Conservation (phyloP, 1,140 invertebrate species). For the Sarcophaga bullata region DNA sequence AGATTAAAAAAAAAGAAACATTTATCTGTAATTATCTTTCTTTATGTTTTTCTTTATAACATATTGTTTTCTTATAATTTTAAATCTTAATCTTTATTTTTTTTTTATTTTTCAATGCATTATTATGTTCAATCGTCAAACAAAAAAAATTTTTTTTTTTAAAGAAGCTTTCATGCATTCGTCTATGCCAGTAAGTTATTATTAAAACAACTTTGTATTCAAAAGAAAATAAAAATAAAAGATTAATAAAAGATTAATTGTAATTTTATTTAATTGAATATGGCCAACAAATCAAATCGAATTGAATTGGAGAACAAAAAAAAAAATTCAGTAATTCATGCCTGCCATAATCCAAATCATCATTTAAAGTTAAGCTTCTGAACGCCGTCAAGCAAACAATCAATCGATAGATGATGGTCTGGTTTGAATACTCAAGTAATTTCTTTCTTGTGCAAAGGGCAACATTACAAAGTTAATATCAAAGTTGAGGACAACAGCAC, state of each 20-base stretch:
- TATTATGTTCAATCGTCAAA: background rate
- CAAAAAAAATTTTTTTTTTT: background rate
- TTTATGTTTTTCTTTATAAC: background rate
- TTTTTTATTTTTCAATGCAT: background rate
- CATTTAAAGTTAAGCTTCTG: background rate
- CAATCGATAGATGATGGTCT: background rate
- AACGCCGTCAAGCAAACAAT: no score
- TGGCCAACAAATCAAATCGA: background rate
- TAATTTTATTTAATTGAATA: background rate
- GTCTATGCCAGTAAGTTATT: background rate
- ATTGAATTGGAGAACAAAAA: background rate
- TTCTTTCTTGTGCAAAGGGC: background rate
- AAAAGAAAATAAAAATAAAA: no score
- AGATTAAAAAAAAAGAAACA: background rate
- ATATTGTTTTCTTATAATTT: background rate
- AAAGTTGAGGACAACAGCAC: background rate
- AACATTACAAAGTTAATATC: constrained; percentile 2
- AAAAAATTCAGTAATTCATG: background rate
- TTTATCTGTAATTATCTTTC: background rate
- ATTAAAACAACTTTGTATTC: background rate
- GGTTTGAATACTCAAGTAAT: background rate
- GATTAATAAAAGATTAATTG: background rate
- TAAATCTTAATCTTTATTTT: background rate
- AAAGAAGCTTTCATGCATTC: no score
- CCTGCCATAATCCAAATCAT: background rate